A percentile compares a stretch with the other conserved stretches of the same genome.
Conservation (phyloP, 2,888 invertebrate species). For the Euclidia mi region DNA sequence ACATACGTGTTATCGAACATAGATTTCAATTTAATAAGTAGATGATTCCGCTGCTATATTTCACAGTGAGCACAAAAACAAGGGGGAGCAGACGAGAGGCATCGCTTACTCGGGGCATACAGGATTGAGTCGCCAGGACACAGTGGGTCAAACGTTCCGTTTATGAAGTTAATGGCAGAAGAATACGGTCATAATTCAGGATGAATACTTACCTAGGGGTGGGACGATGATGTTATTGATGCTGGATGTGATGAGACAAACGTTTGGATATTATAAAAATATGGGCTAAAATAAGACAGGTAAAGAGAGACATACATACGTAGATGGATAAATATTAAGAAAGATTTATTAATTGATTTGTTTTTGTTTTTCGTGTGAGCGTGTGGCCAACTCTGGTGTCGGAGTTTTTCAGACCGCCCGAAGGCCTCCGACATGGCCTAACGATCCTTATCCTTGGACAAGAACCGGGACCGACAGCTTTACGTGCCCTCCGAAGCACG, state of each 20-base stretch:
- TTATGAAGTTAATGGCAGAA: constrained; percentile 62
- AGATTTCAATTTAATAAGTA: constrained; percentile 23
- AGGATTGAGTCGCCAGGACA: constrained; percentile 49
- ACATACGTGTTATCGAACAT: constrained; percentile 2
- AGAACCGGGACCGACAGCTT: too few relatives aligned
- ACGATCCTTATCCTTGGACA: too few relatives aligned
- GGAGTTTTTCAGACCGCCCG: too few relatives aligned
- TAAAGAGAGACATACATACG: too few relatives aligned
- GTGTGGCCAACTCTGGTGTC: too few relatives aligned
- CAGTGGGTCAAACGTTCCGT: constrained; percentile 40
- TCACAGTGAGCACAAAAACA: constrained; percentile 43
- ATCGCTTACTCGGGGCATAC: constrained; percentile 52
- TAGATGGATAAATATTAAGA: too few relatives aligned
- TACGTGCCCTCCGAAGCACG: too few relatives aligned
- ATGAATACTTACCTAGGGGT: constrained; percentile 56
- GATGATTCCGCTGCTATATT: constrained; percentile 44
- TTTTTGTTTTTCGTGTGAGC: too few relatives aligned
- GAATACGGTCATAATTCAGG: constrained; percentile 63
- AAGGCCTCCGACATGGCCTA: too few relatives aligned
- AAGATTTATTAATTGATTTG: too few relatives aligned
- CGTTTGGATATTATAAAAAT: too few relatives aligned
- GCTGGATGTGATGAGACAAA: constrained; percentile 1
- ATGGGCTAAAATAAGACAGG: too few relatives aligned
- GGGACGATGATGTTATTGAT: not conserved
- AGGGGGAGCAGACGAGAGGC: constrained; percentile 33